phyloP scores from a whole-genome alignment of 2,113 vertebrate genomes.

The Xenotilapia leptura region DNA sequence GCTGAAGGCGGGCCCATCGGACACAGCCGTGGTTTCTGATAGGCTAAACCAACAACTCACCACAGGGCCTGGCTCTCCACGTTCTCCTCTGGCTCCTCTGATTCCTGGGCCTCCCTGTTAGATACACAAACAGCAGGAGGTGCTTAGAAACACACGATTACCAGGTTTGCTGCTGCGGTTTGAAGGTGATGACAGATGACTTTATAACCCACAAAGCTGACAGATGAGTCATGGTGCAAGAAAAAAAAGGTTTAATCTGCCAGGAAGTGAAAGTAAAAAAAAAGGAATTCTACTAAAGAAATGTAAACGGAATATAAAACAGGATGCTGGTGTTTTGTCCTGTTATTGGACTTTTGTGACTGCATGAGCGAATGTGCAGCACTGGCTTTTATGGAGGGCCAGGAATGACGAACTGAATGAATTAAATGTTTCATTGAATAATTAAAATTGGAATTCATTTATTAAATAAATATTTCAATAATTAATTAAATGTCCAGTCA shows the following conservation, averaged over 20 bases:
- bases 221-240: neutral
- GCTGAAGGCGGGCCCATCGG: too few relatives aligned
- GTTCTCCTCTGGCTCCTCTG: conserved; percentile 87
- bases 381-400: accelerated
- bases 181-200: neutral
- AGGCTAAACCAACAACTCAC: conserved; percentile 52
- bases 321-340: neutral
- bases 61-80: conserved; percentile 84
- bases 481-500: neutral
- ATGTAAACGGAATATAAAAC: neutral
- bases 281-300: neutral
- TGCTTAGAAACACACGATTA: neutral
- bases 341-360: neutral
- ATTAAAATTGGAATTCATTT: neutral
- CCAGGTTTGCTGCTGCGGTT: neutral
- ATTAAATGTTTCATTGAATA: neutral
- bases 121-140: neutral
- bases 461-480: neutral
- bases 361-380: accelerated
- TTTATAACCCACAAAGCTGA: neutral
- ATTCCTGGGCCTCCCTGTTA: conserved; percentile 87
- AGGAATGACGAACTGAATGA: accelerated
- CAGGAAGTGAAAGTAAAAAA: neutral
- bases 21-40: neutral
- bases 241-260: neutral